These are phyloP conservation scores for Halictus rubicundus DNA, from an alignment of 1,140 invertebrate genomes.

Conservation along the genomic window DNA sequence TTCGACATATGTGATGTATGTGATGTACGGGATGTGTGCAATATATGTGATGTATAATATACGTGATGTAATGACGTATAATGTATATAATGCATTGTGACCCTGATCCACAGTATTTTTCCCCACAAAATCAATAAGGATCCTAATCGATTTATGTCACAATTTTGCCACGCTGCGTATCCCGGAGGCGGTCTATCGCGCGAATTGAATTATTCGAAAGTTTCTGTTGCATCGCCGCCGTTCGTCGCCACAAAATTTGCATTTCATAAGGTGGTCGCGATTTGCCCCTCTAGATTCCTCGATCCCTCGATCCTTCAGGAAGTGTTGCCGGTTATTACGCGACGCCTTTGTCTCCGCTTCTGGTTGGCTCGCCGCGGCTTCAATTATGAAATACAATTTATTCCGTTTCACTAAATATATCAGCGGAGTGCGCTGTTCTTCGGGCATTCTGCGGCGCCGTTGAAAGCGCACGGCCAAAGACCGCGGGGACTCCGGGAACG, in stretches of 20 bases:
- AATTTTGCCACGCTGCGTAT: too few species aligned
- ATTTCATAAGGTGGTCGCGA: slow-evolving; percentile 21
- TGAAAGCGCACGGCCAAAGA: too few species aligned
- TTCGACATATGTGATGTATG: too few species aligned
- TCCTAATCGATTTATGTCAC: too few species aligned
- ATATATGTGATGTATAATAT: too few species aligned
- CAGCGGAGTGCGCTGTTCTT: not conserved
- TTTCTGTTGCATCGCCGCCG: slow-evolving; percentile 11
- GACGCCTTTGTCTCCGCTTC: not conserved
- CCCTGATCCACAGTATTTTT: too few species aligned
- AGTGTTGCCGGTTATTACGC: not conserved
- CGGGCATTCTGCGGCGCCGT: not conserved
- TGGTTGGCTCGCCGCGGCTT: not conserved
- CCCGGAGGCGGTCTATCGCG: not conserved
- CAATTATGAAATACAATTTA: not conserved
- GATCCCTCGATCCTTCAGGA: not conserved
- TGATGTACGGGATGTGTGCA: too few species aligned
- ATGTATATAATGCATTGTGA: too few species aligned
- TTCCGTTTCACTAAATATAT: not conserved
- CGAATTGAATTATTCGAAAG: slow-evolving; percentile 36
- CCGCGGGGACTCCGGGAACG: not conserved
- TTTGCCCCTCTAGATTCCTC: not conserved
- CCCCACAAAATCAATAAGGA: too few species aligned
- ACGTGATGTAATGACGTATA: too few species aligned
- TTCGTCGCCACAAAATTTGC: slow-evolving; percentile 19